Evolutionary conservation across 1,140 invertebrate species (phyloP).

Genomic region (Helicoverpa armigera): DNA sequence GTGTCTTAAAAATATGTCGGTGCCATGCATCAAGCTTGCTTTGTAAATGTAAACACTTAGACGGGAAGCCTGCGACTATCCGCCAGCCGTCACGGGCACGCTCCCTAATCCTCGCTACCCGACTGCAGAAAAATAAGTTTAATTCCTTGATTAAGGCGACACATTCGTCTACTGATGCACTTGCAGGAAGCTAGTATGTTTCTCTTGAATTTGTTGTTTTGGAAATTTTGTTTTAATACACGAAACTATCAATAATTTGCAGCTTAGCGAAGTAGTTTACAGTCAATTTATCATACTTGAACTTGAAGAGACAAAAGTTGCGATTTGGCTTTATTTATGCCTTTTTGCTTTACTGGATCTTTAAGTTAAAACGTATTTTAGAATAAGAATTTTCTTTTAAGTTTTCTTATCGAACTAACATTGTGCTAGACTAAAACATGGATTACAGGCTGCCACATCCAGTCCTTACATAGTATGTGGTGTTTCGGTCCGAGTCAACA

Average conservation of each 20-base stretch:
- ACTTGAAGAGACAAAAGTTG: too few relatives aligned
- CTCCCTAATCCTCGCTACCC: constrained; percentile 23
- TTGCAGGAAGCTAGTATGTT: neutral
- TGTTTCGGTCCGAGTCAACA: constrained; percentile 13
- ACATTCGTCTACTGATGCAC: constrained; percentile 32
- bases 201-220: neutral
- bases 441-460: neutral
- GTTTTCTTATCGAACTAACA: too few relatives aligned
- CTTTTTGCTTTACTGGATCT: too few relatives aligned
- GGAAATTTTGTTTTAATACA: too few relatives aligned
- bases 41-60: constrained; percentile 37
- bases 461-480: neutral
- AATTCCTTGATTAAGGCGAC: constrained; percentile 50
- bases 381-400: too few relatives aligned
- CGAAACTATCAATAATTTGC: neutral
- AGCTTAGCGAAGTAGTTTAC: neutral
- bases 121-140: constrained; percentile 40
- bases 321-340: too few relatives aligned
- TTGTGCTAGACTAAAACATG: neutral
- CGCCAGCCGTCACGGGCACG: neutral
- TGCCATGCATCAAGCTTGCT: constrained; percentile 1
- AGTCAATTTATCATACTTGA: neutral
- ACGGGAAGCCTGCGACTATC: neutral
- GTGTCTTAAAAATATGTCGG: neutral
- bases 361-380: too few relatives aligned